Evolutionary conservation across 2,113 vertebrate genomes (phyloP).

Genomic region (Dissostichus mawsoni): DNA sequence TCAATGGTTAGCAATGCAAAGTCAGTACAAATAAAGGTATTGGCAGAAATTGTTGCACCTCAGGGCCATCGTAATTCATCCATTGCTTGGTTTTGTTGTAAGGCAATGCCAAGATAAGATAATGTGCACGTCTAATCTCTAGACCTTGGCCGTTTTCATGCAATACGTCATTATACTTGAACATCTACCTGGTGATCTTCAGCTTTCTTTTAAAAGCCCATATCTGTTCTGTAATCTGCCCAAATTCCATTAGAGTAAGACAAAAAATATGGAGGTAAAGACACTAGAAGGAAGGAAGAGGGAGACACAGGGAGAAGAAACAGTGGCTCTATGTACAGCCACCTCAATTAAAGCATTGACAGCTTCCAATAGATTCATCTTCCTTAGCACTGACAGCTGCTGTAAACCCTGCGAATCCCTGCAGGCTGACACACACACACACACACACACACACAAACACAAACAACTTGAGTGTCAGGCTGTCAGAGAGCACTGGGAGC

Average conservation of each 20-base stretch:
- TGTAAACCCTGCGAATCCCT: slow-evolving; percentile 21
- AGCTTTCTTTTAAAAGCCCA: neutral
- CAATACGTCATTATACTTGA: neutral
- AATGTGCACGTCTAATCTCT: neutral
- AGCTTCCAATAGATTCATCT: slow-evolving; percentile 52
- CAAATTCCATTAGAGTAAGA: neutral
- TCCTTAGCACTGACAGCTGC: slow-evolving; percentile 44
- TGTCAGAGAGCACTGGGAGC: slow-evolving; percentile 43
- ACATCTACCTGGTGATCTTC: neutral
- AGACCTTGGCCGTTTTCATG: neutral
- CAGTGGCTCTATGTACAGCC: slow-evolving; percentile 5
- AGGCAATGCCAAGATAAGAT: neutral
- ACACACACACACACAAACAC: neutral
- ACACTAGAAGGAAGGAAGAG: neutral
- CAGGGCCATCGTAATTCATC: neutral
- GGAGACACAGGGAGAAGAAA: neutral
- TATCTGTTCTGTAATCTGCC: neutral
- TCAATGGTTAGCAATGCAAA: too few relatives aligned
- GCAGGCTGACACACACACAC: neutral
- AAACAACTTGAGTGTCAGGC: slow-evolving; percentile 20
- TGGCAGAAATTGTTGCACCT: neutral
- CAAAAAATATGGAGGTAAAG: neutral
- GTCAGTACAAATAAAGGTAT: too few relatives aligned
- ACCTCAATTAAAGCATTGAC: slow-evolving; percentile 31
- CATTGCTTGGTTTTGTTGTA: neutral